phyloP scores from a whole-genome alignment of 2,888 invertebrate genomes.

The Sarcophaga caerulescens region DNA sequence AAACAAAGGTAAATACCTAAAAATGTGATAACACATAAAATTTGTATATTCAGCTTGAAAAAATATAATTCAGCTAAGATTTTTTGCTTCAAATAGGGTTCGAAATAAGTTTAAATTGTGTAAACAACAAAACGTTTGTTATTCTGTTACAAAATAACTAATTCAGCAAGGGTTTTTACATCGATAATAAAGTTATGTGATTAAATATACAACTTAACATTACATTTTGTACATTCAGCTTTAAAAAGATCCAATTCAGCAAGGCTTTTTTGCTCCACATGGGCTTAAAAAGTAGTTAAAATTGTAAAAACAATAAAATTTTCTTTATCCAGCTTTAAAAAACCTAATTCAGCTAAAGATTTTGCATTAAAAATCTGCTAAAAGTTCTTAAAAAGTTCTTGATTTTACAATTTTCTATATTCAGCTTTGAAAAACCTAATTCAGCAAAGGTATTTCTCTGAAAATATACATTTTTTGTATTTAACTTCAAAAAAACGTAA shows the following conservation, averaged over 20 bases:
- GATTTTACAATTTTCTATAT: background rate
- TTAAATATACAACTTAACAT: background rate
- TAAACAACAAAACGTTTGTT: no score
- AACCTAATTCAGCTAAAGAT: background rate
- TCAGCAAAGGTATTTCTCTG: background rate
- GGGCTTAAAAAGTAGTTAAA: no score
- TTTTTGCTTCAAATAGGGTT: background rate
- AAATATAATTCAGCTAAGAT: background rate
- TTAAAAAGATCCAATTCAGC: background rate
- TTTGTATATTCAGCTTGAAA: background rate
- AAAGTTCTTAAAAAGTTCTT: no score
- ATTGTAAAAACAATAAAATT: no score
- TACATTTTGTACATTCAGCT: background rate
- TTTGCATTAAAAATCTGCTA: background rate
- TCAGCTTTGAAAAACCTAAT: background rate
- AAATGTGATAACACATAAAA: background rate
- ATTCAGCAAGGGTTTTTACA: background rate
- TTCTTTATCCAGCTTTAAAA: background rate
- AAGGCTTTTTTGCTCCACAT: background rate
- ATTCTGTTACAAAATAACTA: background rate
- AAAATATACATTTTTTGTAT: no score
- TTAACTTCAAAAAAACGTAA: background rate
- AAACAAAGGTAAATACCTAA: background rate
- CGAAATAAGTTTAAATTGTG: no score
- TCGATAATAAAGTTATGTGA: background rate